These are phyloP conservation scores for Caenorhabditis remanei DNA, from an alignment of 1,140 invertebrate species.

Conservation along the genomic window DNA sequence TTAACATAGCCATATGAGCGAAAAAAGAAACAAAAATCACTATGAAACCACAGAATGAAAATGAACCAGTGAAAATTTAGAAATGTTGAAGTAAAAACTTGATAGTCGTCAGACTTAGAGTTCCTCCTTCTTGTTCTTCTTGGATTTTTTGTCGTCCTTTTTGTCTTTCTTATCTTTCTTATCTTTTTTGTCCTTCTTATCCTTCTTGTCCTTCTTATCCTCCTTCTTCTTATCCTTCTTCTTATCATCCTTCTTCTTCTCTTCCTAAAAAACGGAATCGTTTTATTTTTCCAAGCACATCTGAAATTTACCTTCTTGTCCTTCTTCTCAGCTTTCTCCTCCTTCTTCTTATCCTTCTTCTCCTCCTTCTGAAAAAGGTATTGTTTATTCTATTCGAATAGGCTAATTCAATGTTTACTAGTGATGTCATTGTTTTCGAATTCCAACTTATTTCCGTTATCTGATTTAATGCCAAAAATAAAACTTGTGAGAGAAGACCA, in stretches of 20 bases:
- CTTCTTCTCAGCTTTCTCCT: slow-evolving; percentile 48
- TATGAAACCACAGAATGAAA: slow-evolving; percentile 32
- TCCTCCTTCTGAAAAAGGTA: slow-evolving; percentile 32
- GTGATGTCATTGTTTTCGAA: not conserved
- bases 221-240: slow-evolving; percentile 64
- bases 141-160: slow-evolving; percentile 62
- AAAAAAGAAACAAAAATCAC: slow-evolving; percentile 18
- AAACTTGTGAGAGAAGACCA: not conserved
- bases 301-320: slow-evolving; percentile 61
- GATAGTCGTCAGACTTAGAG: slow-evolving; percentile 34
- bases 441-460: not conserved
- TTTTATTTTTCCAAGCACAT: not conserved
- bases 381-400: no score
- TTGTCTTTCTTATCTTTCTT: slow-evolving; percentile 60
- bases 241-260: slow-evolving; percentile 62
- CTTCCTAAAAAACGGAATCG: not conserved
- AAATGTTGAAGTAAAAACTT: not conserved
- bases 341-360: slow-evolving; percentile 32
- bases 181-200: slow-evolving; percentile 60
- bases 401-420: not conserved
- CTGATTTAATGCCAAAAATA: not conserved
- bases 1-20: not conserved
- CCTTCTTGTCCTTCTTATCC: slow-evolving; percentile 64
- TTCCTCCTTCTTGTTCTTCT: slow-evolving; percentile 61
- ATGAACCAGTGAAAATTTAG: not conserved